phyloP scores from a whole-genome alignment of 1,140 invertebrate species.

The Zaprionus vittiger region DNA sequence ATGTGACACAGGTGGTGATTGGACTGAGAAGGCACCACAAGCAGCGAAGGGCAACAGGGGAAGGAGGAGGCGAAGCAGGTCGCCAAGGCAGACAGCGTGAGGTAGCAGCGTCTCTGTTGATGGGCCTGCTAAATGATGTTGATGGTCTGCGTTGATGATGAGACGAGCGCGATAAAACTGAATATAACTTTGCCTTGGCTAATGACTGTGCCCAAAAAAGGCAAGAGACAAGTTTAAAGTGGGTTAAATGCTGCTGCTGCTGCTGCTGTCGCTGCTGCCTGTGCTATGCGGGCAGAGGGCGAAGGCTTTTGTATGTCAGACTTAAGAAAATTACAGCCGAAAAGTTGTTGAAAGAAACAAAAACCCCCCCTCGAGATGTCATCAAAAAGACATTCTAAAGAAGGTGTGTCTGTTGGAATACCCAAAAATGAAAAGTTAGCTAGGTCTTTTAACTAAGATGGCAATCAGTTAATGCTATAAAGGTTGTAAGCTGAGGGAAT shows the following conservation, averaged over 20 bases:
- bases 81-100: not conserved
- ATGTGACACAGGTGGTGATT: slow-evolving; percentile 39
- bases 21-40: slow-evolving; percentile 4
- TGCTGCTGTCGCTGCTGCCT: slow-evolving; percentile 21
- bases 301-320: slow-evolving; percentile 23
- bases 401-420: not conserved
- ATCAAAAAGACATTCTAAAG: slow-evolving; percentile 4
- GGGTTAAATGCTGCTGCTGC: slow-evolving; percentile 61
- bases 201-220: slow-evolving; percentile 66
- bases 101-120: slow-evolving; percentile 54
- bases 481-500: not conserved
- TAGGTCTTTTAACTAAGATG: not conserved
- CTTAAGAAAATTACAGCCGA: slow-evolving; percentile 24
- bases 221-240: slow-evolving; percentile 73
- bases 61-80: not conserved
- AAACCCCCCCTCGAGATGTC: not conserved
- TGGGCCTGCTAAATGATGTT: slow-evolving; percentile 79
- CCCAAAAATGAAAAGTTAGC: slow-evolving; percentile 2
- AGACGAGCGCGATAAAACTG: slow-evolving; percentile 65
- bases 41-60: not conserved
- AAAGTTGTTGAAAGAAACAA: slow-evolving; percentile 10
- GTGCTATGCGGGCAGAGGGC: not conserved
- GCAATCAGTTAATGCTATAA: not conserved
- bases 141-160: slow-evolving; percentile 61
- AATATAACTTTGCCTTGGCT: slow-evolving; percentile 58